A percentile compares a stretch with the other conserved stretches of the same genome.
Conservation (phyloP, 2,888 invertebrate genomes). For the Lomographa bimaculata region DNA sequence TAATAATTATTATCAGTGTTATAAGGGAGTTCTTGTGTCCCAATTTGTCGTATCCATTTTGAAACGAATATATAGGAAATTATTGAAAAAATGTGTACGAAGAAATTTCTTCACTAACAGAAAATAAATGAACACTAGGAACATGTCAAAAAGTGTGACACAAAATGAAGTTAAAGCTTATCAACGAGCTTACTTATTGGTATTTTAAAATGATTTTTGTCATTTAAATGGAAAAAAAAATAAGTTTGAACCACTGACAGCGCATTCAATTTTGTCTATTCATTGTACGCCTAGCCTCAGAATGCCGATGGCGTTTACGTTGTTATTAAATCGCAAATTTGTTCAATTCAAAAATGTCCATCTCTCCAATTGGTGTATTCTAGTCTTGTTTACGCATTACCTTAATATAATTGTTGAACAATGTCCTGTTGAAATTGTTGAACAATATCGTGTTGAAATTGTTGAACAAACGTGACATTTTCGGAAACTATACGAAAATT, state of each 20-base stretch:
- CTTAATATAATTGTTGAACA: slow-evolving; percentile 31
- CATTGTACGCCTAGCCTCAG: slow-evolving; percentile 64
- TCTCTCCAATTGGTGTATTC: slow-evolving; percentile 70
- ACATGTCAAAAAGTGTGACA: no score
- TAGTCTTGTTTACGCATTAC: slow-evolving; percentile 67
- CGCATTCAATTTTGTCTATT: slow-evolving; percentile 61
- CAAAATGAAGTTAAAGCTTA: no score
- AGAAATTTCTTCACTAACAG: no score
- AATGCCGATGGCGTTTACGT: slow-evolving; percentile 75
- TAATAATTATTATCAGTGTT: slow-evolving; percentile 71
- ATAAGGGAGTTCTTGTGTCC: slow-evolving; percentile 45
- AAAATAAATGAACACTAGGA: no score
- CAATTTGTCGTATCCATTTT: slow-evolving; percentile 68
- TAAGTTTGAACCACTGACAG: slow-evolving; percentile 52
- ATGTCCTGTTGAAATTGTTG: slow-evolving; percentile 44
- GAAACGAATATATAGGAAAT: slow-evolving; percentile 36
- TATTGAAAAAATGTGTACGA: slow-evolving; percentile 10
- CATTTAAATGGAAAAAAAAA: background rate
- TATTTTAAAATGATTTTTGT: no score
- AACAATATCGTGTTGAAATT: slow-evolving; percentile 31
- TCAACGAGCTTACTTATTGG: no score
- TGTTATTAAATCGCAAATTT: slow-evolving; percentile 43
- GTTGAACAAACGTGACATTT: slow-evolving; percentile 28
- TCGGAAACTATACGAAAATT: slow-evolving; percentile 29
- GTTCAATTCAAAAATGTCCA: slow-evolving; percentile 32